A percentile compares a stretch with the other conserved stretches of the same genome.
Conservation (phyloP, 2,888 invertebrate species). For the Heliothis peltigera region DNA sequence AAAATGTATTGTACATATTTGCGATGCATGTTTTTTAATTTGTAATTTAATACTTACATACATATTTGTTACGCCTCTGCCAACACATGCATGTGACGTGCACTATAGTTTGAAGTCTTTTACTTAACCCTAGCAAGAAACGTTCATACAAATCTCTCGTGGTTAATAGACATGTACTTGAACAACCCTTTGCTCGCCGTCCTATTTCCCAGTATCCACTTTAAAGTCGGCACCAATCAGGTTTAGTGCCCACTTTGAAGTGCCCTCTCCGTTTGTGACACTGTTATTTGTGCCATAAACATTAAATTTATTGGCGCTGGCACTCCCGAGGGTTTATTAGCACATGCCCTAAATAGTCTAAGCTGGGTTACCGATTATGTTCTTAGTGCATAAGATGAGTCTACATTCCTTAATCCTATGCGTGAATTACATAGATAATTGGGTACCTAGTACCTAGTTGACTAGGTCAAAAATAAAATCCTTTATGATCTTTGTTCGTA, state of each 20-base stretch:
- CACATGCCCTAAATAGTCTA: conserved; percentile 38
- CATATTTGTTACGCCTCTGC: too few relatives aligned
- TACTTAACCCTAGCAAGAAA: background rate
- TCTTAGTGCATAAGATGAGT: conserved; percentile 20
- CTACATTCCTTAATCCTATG: background rate
- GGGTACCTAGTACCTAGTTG: too few relatives aligned
- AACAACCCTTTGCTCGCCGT: conserved; percentile 2
- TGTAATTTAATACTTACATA: too few relatives aligned
- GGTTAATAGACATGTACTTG: conserved; percentile 6
- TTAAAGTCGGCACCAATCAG: conserved; percentile 48
- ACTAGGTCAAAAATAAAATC: too few relatives aligned
- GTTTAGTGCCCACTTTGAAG: conserved; percentile 52
- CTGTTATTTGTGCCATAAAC: conserved; percentile 53
- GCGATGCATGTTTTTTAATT: too few relatives aligned
- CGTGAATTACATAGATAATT: background rate
- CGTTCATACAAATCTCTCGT: conserved; percentile 9
- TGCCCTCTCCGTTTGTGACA: conserved; percentile 41
- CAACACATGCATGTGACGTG: too few relatives aligned
- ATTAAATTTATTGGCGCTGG: conserved; percentile 43
- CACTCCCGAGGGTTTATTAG: conserved; percentile 32
- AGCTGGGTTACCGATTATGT: conserved; percentile 9
- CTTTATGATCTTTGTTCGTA: too few relatives aligned
- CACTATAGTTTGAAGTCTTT: too few relatives aligned
- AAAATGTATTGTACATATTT: too few relatives aligned
- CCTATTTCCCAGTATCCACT: conserved; percentile 26